Base-by-base conservation (phyloP, 2,888 invertebrate genomes). In the Ctenicera cuprea region DNA sequence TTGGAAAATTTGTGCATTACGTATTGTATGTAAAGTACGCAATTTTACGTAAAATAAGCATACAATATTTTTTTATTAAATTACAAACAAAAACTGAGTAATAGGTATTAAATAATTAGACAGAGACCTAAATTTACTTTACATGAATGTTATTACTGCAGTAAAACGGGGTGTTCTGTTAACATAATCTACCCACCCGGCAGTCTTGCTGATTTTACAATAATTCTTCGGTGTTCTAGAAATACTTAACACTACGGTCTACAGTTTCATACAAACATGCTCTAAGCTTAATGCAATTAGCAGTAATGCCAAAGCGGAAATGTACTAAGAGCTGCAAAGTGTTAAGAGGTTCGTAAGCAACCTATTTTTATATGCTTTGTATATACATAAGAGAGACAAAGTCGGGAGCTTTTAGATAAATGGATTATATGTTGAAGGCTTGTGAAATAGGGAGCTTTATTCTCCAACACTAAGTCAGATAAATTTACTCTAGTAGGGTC, bases 161-260 rank as follows among this genome's bases (percentile, higher is more conserved):
- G n/a, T n/a, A n/a, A n/a, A n/a, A n/a, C n/a, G n/a, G n/a, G n/a
- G n/a, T n/a, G n/a, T n/a, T n/a, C n/a, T n/a, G n/a, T n/a, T n/a
- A n/a, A n/a, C n/a, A n/a, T n/a, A n/a, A n/a, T n/a, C n/a, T n/a
- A n/a, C n/a, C n/a, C n/a, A n/a, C 26, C 26, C 26, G 2, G 2
- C 43, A 48, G 64, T 64, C 64, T 64, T 18, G 18, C 50, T 48
- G 64, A 50, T 64, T 64, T 64, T 64, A 64, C 62, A 48, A 64
- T 30, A 41, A 48, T 12, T 45, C 11, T 11, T n/a, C n/a, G n/a
- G 64, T 64, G 64, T 26, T 64, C 64, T 48, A 64, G 30, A 64
- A 50, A 43, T 45, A 20, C 11, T 30, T 63, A 63, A 43, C 16
- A 43, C 18, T 14, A 18, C 5, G 0, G 9, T 54, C 54, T 54